Conservation (phyloP, 2,113 vertebrate species). For the Pseudopodoces humilis region DNA sequence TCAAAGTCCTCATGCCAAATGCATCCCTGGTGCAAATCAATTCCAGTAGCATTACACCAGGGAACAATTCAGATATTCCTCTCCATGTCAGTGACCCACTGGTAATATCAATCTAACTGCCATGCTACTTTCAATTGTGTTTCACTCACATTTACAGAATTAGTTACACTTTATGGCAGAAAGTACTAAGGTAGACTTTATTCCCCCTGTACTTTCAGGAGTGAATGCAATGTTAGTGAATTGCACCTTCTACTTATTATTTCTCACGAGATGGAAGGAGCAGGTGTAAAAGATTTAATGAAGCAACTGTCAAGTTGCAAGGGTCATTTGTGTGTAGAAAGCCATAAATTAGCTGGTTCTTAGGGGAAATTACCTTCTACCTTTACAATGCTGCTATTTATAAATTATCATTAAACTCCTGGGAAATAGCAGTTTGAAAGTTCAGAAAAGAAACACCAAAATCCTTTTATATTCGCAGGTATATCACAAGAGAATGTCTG, state of each 20-base stretch:
- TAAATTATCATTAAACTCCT: conserved; percentile 46
- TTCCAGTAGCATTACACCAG: background rate
- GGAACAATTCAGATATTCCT: conserved; percentile 31
- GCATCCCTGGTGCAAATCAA: conserved; percentile 27
- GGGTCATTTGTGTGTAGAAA: conserved; percentile 70
- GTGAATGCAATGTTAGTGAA: background rate
- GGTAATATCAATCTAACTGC: conserved; percentile 19
- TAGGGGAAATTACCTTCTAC: conserved; percentile 71
- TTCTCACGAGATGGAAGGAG: conserved; percentile 55
- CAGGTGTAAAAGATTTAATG: conserved; percentile 72
- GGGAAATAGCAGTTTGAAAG: conserved; percentile 37
- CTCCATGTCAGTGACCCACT: background rate
- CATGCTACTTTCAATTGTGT: conserved; percentile 23
- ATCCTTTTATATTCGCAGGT: background rate
- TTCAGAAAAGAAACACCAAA: background rate
- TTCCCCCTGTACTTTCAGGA: background rate
- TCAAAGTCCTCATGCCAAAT: conserved; percentile 16
- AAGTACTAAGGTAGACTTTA: background rate
- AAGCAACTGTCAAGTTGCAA: conserved; percentile 68
- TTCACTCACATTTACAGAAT: conserved; percentile 2
- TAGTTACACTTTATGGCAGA: conserved; percentile 41
- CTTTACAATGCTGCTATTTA: conserved; percentile 60
- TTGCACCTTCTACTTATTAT: conserved; percentile 47
- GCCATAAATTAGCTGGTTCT: conserved; percentile 70
- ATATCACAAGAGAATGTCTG: background rate